Base-by-base conservation (phyloP, 2,113 vertebrate species). In the Clinocottus analis region DNA sequence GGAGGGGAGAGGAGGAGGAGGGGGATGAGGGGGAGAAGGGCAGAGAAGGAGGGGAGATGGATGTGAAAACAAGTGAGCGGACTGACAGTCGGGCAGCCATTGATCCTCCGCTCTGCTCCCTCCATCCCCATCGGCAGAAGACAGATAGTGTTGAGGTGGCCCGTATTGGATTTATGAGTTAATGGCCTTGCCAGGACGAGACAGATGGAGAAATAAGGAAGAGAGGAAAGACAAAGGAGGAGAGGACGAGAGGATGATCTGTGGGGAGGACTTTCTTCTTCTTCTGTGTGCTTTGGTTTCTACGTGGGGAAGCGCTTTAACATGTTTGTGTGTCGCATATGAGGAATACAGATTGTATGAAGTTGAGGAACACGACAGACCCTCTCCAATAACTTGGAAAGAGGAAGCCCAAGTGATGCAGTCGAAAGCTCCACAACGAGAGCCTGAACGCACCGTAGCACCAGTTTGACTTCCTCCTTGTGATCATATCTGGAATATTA, bases 71-170 rank as follows among this genome's bases (percentile, higher is more conserved):
- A 76, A 90, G 87, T 82, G 86, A 89, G 85, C 74, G 37, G 79
- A 80, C 86, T 87, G 91, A 92, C 87, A 91, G 92, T 75, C 80
- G 84, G 86, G 73, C 89, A 72, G 74, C 71, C 87, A 92, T 92
- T 90, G 91, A 93, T 93, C 80, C 86, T 80, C 84, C 73, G 70
- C 87, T 75, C 80, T n/a, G 37, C 87, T 85, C 82, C 77, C 75
- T 80, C 75, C 86, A 53, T 75, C 70, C 83, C 82, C 87, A 90
- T 88, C 72, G 90, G 87, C 91, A 93, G 91, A 93, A 92, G 92
- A 91, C 87, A 90, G 86, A 93, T 93, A 91, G 91, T 93, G 92
- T 92, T 93, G 90, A 93, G 92, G 90, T 93, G 87, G 90, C 85
- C 90, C 80, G 83, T 91, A 90, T 93, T 92, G 91, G 86, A 92